Evolutionary conservation across 2,888 invertebrate genomes (phyloP).

Genomic region (Globia sparganii): DNA sequence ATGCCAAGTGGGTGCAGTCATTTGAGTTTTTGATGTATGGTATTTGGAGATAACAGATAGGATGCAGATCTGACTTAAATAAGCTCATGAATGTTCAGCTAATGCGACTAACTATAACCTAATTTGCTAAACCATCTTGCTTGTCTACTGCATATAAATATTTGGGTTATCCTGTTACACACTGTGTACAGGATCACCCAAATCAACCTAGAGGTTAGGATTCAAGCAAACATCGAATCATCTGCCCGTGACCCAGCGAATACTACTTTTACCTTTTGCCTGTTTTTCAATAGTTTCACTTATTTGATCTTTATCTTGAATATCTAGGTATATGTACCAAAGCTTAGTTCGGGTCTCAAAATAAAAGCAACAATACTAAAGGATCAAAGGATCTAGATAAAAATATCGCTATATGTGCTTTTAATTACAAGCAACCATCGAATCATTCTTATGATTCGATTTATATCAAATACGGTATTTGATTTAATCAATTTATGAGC

Average conservation of each 20-base stretch:
- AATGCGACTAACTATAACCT: too few relatives aligned
- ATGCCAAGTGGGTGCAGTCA: conserved; percentile 58
- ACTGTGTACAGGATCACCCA: too few relatives aligned
- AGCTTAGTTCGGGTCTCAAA: neutral
- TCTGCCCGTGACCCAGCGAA: neutral
- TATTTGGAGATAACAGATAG: conserved; percentile 15
- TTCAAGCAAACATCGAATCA: neutral
- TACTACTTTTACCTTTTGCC: neutral
- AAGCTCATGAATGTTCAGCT: neutral
- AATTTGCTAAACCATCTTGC: neutral
- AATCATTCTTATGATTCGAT: conserved; percentile 36
- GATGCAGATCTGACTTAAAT: neutral
- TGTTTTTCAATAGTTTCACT: neutral
- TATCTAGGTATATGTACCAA: neutral
- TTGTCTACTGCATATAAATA: neutral
- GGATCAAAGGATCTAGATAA: neutral
- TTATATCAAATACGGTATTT: conserved; percentile 65
- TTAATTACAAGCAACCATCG: conserved; percentile 6
- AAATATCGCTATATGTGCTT: neutral
- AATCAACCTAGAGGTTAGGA: too few relatives aligned
- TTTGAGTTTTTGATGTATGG: conserved; percentile 37
- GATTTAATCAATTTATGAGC: conserved; percentile 76
- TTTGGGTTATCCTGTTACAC: neutral
- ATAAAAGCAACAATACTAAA: too few relatives aligned
- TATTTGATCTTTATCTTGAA: neutral